Conservation (phyloP, 2,797 vertebrate genomes). For the Gobio occitaniae region DNA sequence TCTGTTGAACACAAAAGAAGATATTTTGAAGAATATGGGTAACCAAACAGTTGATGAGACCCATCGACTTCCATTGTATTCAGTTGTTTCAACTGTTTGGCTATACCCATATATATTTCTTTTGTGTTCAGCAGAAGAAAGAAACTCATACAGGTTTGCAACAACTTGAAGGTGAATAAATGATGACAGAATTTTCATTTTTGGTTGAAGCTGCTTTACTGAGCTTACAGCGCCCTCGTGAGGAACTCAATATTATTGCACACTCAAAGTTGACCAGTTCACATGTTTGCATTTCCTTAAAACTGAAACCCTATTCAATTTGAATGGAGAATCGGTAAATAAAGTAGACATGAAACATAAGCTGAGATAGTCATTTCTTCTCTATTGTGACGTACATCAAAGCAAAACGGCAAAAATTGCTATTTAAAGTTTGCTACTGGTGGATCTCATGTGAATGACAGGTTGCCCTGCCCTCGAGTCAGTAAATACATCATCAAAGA, state of each 20-base stretch:
- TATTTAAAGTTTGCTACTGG: not conserved
- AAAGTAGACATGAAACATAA: too few species aligned
- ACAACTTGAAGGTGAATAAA: too few species aligned
- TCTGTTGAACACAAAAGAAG: too few species aligned
- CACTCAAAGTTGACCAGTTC: not conserved
- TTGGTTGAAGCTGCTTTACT: not conserved
- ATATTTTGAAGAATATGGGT: not conserved
- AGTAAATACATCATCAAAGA: not conserved
- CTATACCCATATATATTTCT: not conserved
- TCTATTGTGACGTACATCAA: too few species aligned
- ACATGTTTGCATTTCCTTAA: not conserved
- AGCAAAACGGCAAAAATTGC: not conserved
- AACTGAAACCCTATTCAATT: not conserved
- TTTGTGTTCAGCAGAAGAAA: not conserved
- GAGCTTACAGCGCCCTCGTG: constrained; percentile 20
- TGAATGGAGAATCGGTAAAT: not conserved
- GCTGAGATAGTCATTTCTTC: too few species aligned
- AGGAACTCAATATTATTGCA: constrained; percentile 13
- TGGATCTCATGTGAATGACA: not conserved
- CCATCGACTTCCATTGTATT: not conserved
- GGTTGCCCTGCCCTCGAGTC: not conserved
- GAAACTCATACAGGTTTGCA: too few species aligned
- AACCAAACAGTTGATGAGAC: not conserved
- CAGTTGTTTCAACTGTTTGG: not conserved
- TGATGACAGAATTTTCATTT: too few species aligned